Conservation (phyloP, 2,113 vertebrate genomes). For the Dasypus novemcinctus region DNA sequence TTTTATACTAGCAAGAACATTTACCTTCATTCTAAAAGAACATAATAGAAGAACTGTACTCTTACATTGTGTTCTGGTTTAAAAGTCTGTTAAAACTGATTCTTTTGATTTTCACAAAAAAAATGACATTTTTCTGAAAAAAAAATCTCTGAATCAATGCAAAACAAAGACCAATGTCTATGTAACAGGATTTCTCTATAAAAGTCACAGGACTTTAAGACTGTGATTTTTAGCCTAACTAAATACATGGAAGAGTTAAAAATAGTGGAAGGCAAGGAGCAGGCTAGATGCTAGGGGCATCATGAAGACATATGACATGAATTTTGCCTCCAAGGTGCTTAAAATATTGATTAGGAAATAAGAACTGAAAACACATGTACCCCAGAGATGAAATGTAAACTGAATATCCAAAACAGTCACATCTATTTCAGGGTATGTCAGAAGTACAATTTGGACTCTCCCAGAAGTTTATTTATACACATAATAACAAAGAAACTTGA, state of each 20-base stretch:
- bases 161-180: background rate
- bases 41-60: background rate
- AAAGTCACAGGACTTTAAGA: background rate
- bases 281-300: background rate
- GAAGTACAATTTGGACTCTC: background rate
- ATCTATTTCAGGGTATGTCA: background rate
- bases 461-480: constrained; percentile 1
- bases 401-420: background rate
- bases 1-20: background rate
- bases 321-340: background rate
- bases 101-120: background rate
- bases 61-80: background rate
- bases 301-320: background rate
- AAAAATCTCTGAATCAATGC: background rate
- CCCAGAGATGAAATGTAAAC: background rate
- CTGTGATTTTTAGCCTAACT: background rate
- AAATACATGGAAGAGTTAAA: background rate
- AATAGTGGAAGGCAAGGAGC: background rate
- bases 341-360: background rate
- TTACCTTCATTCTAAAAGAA: background rate
- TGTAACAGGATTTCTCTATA: background rate
- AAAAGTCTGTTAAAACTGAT: background rate
- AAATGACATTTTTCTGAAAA: background rate
- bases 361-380: background rate
- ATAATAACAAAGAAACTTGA: background rate